These are phyloP conservation scores for Lutjanus erythropterus DNA, from an alignment of 2,113 vertebrate genomes.

Conservation along the genomic window DNA sequence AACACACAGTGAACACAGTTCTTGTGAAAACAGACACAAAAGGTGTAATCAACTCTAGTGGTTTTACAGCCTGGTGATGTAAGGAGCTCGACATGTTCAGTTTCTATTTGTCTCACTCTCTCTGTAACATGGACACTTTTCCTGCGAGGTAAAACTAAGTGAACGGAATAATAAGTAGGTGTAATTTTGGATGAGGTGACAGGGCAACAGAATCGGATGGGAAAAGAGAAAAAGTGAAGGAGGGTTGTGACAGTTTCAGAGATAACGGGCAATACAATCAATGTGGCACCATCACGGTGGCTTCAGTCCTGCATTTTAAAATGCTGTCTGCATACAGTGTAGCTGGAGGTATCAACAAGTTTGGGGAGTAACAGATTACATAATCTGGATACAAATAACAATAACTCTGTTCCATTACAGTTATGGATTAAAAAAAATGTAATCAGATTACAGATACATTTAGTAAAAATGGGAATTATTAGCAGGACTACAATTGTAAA, in stretches of 20 bases:
- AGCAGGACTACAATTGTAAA: no score
- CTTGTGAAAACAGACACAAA: constrained; percentile 52
- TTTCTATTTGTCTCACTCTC: not conserved
- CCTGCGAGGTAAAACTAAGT: not conserved
- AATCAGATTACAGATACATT: no score
- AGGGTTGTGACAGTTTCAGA: not conserved
- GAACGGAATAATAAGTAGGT: not conserved
- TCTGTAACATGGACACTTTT: not conserved
- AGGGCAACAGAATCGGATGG: not conserved
- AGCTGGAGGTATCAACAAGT: no score
- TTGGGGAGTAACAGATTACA: no score
- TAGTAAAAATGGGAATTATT: no score
- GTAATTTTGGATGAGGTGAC: not conserved
- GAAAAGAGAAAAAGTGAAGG: not conserved
- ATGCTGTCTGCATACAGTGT: no score
- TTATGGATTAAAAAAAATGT: no score
- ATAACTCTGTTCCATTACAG: no score
- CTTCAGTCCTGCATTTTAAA: not conserved
- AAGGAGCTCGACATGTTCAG: constrained; percentile 20
- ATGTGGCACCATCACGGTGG: not conserved
- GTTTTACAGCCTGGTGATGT: constrained; percentile 21
- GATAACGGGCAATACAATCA: not conserved
- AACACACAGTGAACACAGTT: constrained; percentile 32
- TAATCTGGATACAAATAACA: no score
- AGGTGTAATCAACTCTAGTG: constrained; percentile 46